Percentiles rank a stretch among this genome's conserved stretches.
These are phyloP conservation scores for Galbula dea DNA, from an alignment of 2,113 vertebrate species.

Conservation along the genomic window DNA sequence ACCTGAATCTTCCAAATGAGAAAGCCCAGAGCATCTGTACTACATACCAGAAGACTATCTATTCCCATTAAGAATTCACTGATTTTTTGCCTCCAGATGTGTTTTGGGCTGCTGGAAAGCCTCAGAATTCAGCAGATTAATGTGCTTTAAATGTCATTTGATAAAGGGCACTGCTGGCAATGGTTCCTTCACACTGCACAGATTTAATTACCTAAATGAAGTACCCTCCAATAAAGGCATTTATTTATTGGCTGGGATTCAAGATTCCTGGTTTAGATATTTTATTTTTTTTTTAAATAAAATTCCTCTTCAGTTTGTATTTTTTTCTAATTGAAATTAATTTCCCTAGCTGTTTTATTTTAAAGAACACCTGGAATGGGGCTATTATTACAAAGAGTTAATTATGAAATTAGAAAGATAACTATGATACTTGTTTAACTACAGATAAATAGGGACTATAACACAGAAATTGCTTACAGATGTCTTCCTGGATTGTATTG, in stretches of 20 bases:
- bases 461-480: slow-evolving; percentile 43
- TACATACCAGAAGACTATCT: slow-evolving; percentile 4
- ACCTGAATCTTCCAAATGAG: neutral
- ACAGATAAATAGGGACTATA: slow-evolving; percentile 30
- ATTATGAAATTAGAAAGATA: slow-evolving; percentile 77
- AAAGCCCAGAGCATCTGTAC: slow-evolving; percentile 14
- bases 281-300: neutral
- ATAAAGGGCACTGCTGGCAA: slow-evolving; percentile 47
- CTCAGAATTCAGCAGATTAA: slow-evolving; percentile 24
- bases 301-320: slow-evolving; percentile 46
- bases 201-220: slow-evolving; percentile 68
- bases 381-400: slow-evolving; percentile 71
- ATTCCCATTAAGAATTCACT: slow-evolving; percentile 13
- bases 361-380: slow-evolving; percentile 73
- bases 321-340: slow-evolving; percentile 76
- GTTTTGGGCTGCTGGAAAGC: neutral
- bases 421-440: slow-evolving; percentile 60
- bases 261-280: neutral
- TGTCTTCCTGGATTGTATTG: neutral
- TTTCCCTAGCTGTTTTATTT: slow-evolving; percentile 73
- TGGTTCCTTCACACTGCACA: slow-evolving; percentile 13
- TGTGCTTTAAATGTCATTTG: slow-evolving; percentile 44
- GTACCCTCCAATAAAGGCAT: slow-evolving; percentile 41
- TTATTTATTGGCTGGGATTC: neutral
- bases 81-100: slow-evolving; percentile 23